A percentile compares a stretch with the other conserved stretches of the same genome.
Evolutionary conservation across 2,113 vertebrate species (phyloP).

Genomic region (Otocyon megalotis): DNA sequence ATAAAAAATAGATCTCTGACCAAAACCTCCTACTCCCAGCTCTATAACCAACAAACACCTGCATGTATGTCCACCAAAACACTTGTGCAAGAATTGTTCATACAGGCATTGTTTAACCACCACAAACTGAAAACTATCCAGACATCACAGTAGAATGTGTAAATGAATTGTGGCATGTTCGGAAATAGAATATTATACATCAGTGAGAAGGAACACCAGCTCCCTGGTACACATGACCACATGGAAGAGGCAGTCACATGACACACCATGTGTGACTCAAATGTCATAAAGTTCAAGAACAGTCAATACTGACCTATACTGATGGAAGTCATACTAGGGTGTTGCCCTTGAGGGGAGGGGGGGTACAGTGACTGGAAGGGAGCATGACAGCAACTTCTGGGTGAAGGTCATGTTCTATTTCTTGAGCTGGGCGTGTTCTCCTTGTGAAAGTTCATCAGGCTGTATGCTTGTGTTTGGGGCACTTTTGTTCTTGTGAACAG

Average conservation of each 20-base stretch:
- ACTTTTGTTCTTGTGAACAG: background rate
- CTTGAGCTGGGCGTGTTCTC: background rate
- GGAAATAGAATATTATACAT: fast-evolving
- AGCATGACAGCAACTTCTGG: background rate
- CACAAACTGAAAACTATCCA: background rate
- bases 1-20: background rate
- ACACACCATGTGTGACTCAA: background rate
- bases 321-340: background rate
- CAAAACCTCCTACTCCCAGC: background rate
- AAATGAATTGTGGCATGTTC: background rate
- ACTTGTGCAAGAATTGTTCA: background rate
- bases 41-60: background rate
- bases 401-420: background rate
- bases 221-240: background rate
- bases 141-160: background rate
- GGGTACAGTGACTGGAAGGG: background rate
- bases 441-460: background rate
- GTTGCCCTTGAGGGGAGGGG: background rate
- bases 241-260: background rate
- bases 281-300: background rate
- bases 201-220: background rate
- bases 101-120: background rate
- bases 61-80: background rate
- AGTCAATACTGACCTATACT: background rate
- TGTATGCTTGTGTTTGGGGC: background rate